Base-by-base conservation (phyloP, 2,113 vertebrate species). In the Kryptolebias marmoratus region DNA sequence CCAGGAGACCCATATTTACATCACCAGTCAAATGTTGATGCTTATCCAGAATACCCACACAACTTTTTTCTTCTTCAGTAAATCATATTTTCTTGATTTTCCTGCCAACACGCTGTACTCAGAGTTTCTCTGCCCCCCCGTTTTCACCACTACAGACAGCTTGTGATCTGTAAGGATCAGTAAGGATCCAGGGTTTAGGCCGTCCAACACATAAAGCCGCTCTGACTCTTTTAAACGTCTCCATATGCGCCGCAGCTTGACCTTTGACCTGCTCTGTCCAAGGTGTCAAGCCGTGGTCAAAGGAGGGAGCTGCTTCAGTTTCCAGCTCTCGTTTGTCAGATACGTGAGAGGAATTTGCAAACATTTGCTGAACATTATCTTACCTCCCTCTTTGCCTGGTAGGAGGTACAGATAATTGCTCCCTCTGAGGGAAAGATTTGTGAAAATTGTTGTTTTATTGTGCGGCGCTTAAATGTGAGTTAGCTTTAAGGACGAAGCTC, bases 281-380 rank as follows among this genome's bases (percentile, higher is more conserved):
- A 78, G 63, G 78, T 78, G 76, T 71, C 59, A 50, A 59, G 74
- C 72, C 71, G 64, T 84, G 84, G 79, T 87, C 83, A 81, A 75
- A 73, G 61, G 58, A 64, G 39, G 63, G 61, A 85, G 66, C 39
- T 16, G 28, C 73, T 77, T 68, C 61, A 89, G 69, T 72, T 84
- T 55, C 61, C 53, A 57, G 63, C 39, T 57, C 69, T 90, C 79
- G 48, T 75, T 68, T 60, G 84, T 85, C 64, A 83, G 73, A 80
- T 81, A 82, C 73, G 70, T 77, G 74, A 77, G 64, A 82, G 71
- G 81, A 89, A 89, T 89, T 85, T 85, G 78, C 69, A 85, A 83
- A 88, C 83, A 85, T 89, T 90, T 85, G 81, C 81, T 79, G 70
- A 62, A 71, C 70, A 88, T 91, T 84, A 83, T 91, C 87, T 88